Evolutionary conservation across 2,888 invertebrate genomes (phyloP).

Genomic region (Acanthosepion esculentum): DNA sequence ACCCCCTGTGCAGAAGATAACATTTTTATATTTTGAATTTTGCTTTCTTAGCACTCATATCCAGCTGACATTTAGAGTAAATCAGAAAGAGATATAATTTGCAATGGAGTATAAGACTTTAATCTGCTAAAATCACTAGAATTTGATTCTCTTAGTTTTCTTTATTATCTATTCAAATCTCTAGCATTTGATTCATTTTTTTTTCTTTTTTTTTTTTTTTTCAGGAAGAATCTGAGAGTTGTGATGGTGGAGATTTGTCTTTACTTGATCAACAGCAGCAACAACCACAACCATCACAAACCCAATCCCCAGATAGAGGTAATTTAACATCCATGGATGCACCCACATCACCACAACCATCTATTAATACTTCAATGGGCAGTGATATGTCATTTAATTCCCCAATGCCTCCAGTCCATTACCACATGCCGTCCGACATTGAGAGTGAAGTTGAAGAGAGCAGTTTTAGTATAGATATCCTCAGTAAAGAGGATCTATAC

Average conservation of each 20-base stretch:
- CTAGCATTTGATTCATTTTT: background rate
- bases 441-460: slow-evolving; percentile 70
- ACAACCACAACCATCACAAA: background rate
- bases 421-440: slow-evolving; percentile 66
- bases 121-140: too few species aligned
- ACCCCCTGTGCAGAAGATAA: too few species aligned
- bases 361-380: slow-evolving; percentile 63
- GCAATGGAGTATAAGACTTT: too few species aligned
- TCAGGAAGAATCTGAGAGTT: slow-evolving; percentile 38
- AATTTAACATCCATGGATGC: slow-evolving; percentile 48
- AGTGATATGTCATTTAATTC: slow-evolving; percentile 63
- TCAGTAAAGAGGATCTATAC: slow-evolving; percentile 68
- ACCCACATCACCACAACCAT: slow-evolving; percentile 64
- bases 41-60: too few species aligned
- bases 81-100: too few species aligned
- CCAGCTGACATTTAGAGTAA: too few species aligned
- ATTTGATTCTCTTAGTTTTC: too few species aligned
- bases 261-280: slow-evolving; percentile 34
- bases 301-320: background rate
- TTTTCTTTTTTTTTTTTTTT: background rate
- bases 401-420: slow-evolving; percentile 62
- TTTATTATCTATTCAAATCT: background rate
- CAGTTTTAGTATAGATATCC: slow-evolving; percentile 60
- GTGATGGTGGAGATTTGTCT: slow-evolving; percentile 20
- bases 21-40: too few species aligned